These are phyloP conservation scores for Cartodere bifasciata DNA, from an alignment of 2,888 invertebrate genomes.

Conservation along the genomic window DNA sequence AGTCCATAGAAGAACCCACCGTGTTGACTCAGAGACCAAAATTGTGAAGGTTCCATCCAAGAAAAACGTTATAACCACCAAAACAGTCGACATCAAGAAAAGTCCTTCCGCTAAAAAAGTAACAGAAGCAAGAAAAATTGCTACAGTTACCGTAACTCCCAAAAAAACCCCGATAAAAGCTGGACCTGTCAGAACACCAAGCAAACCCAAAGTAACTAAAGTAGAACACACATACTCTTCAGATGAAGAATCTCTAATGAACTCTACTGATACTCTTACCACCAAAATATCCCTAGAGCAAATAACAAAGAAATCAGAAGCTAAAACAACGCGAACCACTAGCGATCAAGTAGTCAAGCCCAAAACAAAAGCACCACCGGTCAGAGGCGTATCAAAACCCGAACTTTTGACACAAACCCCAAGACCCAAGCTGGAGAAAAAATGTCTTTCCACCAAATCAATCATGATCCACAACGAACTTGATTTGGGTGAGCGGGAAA, in stretches of 20 bases:
- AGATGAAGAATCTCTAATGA: no score
- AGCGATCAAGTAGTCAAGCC: slow-evolving; percentile 46
- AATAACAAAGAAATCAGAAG: slow-evolving; percentile 22
- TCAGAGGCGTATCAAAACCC: slow-evolving; percentile 24
- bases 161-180: not conserved
- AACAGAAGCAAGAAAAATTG: not conserved
- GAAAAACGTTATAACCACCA: no score
- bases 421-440: slow-evolving; percentile 24
- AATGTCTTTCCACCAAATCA: slow-evolving; percentile 41
- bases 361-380: slow-evolving; percentile 32
- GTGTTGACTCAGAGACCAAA: slow-evolving; percentile 28
- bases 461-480: slow-evolving; percentile 33
- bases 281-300: no score
- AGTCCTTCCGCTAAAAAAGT: no score
- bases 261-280: no score
- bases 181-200: slow-evolving; percentile 6
- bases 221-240: no score
- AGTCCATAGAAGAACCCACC: slow-evolving; percentile 21
- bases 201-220: no score
- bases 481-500: slow-evolving; percentile 39
- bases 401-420: slow-evolving; percentile 12
- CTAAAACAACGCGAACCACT: slow-evolving; percentile 41
- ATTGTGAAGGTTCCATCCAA: slow-evolving; percentile 32
- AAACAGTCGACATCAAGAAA: no score
- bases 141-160: slow-evolving; percentile 1